Evolutionary conservation across 2,888 invertebrate genomes (phyloP).

Genomic region (Chironomus riparius): DNA sequence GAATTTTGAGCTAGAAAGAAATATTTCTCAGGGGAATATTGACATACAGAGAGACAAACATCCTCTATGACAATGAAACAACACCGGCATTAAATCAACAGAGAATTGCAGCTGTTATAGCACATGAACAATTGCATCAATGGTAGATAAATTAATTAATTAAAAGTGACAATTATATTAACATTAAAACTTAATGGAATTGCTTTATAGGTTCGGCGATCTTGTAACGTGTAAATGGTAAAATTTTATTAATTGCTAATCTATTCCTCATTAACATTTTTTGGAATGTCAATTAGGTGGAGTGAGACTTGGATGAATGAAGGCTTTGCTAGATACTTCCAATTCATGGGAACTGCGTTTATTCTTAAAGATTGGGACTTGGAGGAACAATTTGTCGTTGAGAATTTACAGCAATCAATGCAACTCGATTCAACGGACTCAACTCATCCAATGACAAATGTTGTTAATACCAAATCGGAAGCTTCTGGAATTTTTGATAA

Average conservation of each 20-base stretch:
- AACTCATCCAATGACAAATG: conserved; percentile 52
- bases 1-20: too few species aligned
- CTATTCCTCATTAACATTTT: neutral
- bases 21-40: neutral
- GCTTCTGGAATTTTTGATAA: conserved; percentile 55
- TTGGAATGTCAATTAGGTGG: conserved; percentile 37
- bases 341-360: conserved; percentile 54
- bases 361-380: conserved; percentile 51
- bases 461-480: conserved; percentile 49
- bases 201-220: conserved; percentile 45
- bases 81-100: conserved; percentile 53
- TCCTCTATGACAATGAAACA: conserved; percentile 54
- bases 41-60: conserved; percentile 61
- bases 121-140: conserved; percentile 42
- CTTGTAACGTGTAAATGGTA: conserved; percentile 45
- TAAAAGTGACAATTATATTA: too few species aligned
- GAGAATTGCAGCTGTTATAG: conserved; percentile 32
- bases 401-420: conserved; percentile 57
- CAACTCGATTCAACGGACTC: conserved; percentile 48
- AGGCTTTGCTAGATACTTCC: conserved; percentile 47
- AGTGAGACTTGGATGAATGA: conserved; percentile 45
- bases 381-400: conserved; percentile 58
- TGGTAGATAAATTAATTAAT: neutral
- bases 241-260: neutral
- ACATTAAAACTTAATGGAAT: conserved; percentile 32